Conservation (phyloP, 2,113 vertebrate species). For the Epinephelus fuscoguttatus region DNA sequence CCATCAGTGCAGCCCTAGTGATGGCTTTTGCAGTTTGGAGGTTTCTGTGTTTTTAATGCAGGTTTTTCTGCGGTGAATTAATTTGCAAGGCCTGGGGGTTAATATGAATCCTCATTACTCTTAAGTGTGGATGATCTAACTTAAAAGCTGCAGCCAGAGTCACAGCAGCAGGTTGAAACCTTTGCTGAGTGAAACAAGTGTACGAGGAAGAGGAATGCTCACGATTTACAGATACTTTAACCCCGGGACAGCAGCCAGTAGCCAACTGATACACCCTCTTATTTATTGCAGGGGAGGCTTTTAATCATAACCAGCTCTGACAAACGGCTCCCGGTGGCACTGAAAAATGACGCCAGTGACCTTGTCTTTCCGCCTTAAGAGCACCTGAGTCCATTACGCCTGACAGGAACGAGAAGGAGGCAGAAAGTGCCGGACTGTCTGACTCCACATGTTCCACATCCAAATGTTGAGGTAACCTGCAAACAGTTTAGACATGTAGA, state of each 20-base stretch:
- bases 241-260: conserved; percentile 45
- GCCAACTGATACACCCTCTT: conserved; percentile 58
- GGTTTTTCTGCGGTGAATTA: conserved; percentile 30
- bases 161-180: conserved; percentile 22
- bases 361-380: conserved; percentile 58
- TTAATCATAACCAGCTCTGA: conserved; percentile 71
- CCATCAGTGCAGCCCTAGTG: not conserved
- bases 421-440: conserved; percentile 29
- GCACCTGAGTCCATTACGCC: conserved; percentile 47
- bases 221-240: conserved; percentile 62
- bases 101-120: conserved; percentile 52
- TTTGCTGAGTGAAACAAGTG: conserved; percentile 18
- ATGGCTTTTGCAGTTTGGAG: conserved; percentile 3
- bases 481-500: conserved; percentile 10
- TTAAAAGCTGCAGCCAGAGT: conserved; percentile 36
- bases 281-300: conserved; percentile 67
- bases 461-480: conserved; percentile 13
- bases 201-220: conserved; percentile 39
- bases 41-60: conserved; percentile 21
- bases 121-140: conserved; percentile 33
- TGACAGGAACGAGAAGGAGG: conserved; percentile 50
- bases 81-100: conserved; percentile 40
- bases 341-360: conserved; percentile 65
- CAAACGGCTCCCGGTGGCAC: conserved; percentile 34
- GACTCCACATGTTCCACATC: not conserved